phyloP scores from a whole-genome alignment of 53 echinoderm and acorn worm genomes.

The Glandiceps talaboti region DNA sequence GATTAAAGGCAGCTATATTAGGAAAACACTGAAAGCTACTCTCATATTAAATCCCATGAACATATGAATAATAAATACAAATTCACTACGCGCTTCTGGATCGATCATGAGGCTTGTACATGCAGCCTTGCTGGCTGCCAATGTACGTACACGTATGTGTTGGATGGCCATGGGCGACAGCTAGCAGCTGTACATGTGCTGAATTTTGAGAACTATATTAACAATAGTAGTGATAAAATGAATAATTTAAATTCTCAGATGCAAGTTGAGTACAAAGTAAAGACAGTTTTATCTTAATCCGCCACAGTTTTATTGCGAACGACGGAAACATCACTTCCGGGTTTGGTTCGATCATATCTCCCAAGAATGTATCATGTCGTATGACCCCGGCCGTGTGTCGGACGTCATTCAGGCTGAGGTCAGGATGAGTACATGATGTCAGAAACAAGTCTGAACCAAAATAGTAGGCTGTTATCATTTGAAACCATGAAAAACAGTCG shows the following conservation, averaged over 20 bases:
- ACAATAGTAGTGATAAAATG: neutral
- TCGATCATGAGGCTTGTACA: neutral
- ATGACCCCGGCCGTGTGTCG: neutral
- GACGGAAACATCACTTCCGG: neutral
- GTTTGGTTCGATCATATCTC: neutral
- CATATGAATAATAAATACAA: neutral
- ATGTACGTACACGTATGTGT: neutral
- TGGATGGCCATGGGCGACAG: neutral
- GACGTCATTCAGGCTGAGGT: neutral
- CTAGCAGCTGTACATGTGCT: too few species aligned
- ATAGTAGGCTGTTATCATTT: neutral
- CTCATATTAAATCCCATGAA: neutral
- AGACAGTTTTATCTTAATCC: neutral
- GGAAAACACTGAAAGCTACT: neutral
- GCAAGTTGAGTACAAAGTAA: neutral
- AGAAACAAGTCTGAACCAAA: neutral
- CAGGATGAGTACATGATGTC: neutral
- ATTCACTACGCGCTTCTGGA: neutral
- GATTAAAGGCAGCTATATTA: neutral
- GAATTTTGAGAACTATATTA: neutral
- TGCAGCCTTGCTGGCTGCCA: neutral
- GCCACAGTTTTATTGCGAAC: neutral
- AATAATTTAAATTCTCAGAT: neutral
- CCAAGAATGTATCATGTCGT: neutral
- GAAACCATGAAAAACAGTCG: neutral